A percentile compares a stretch with the other conserved stretches of the same genome.
Conservation (phyloP, 2,113 vertebrate genomes). For the Laticauda laticaudata region DNA sequence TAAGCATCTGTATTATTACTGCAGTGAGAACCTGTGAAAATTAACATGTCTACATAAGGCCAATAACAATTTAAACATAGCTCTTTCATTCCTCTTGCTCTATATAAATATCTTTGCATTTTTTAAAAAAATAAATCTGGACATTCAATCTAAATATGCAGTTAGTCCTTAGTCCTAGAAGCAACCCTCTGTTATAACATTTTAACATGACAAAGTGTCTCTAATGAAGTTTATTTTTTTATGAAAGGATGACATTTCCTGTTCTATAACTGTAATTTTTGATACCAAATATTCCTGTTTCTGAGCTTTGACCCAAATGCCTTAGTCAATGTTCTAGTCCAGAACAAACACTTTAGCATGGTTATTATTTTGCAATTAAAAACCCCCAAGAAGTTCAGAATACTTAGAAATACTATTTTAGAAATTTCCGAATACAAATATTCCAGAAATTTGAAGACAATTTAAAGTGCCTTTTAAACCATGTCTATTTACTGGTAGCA, state of each 20-base stretch:
- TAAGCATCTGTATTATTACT: neutral
- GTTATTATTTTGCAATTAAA: neutral
- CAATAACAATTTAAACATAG: neutral
- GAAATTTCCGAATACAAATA: slow-evolving; percentile 21
- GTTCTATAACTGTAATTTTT: neutral
- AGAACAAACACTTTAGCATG: neutral
- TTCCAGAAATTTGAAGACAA: slow-evolving; percentile 16
- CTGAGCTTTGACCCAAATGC: neutral
- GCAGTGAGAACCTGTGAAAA: neutral
- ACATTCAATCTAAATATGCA: neutral
- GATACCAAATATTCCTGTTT: neutral
- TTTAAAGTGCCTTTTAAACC: slow-evolving; percentile 23
- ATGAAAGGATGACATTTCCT: neutral
- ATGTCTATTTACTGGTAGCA: slow-evolving; percentile 25
- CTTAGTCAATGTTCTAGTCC: neutral
- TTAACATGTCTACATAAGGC: neutral
- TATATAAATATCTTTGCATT: neutral
- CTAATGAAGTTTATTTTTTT: neutral
- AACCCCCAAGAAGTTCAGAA: neutral
- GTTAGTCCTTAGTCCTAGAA: neutral
- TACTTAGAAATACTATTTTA: neutral
- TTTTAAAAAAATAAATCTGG: neutral
- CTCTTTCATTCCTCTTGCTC: neutral
- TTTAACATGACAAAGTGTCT: neutral
- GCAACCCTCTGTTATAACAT: neutral